Conservation (phyloP, 2,797 vertebrate species). For the Phrynocephalus guinanensis region DNA sequence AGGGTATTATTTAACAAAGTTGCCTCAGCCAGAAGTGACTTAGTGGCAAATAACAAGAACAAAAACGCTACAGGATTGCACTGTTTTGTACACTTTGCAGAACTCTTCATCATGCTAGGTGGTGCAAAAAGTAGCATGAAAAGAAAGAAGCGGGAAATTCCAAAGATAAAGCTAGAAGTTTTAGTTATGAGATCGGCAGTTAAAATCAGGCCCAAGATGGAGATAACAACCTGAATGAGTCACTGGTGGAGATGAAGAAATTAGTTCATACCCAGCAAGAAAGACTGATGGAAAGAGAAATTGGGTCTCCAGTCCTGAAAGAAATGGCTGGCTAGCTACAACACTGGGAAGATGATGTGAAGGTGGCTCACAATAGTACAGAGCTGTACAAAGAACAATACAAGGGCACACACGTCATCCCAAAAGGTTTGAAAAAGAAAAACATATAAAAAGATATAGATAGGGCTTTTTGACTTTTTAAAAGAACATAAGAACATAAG, state of each 20-base stretch:
- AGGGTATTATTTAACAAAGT: too few relatives aligned
- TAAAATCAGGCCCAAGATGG: neutral
- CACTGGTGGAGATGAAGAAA: neutral
- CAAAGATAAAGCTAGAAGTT: neutral
- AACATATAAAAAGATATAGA: neutral
- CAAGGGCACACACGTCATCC: neutral
- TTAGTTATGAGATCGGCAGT: neutral
- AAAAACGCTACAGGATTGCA: neutral
- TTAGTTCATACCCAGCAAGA: neutral
- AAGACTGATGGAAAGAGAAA: neutral
- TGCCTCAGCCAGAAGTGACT: too few relatives aligned
- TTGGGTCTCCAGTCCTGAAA: neutral
- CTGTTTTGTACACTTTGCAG: neutral
- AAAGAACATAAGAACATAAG: too few relatives aligned
- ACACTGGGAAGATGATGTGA: neutral
- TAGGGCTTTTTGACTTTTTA: neutral
- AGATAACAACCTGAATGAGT: neutral
- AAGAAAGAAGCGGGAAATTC: neutral
- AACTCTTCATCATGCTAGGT: neutral
- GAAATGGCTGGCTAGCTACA: neutral
- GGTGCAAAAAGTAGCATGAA: neutral
- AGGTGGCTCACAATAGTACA: neutral
- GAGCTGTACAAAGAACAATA: neutral
- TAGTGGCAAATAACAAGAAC: too few relatives aligned
- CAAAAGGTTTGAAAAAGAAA: neutral